Conservation (phyloP, 2,113 vertebrate genomes). For the Rhodinocichla rosea region DNA sequence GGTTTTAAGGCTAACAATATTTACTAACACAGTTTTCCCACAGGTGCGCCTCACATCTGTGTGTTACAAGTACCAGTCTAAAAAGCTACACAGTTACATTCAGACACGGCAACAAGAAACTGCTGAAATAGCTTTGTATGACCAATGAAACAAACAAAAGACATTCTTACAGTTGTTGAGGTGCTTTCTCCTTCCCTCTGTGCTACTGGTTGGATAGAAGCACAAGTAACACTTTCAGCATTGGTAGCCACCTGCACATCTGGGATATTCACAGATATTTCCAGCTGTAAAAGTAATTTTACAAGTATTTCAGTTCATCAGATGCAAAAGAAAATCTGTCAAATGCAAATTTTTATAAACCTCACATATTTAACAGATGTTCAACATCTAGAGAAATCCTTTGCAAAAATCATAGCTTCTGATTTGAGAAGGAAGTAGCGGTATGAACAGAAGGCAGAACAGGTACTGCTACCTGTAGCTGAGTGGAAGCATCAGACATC, state of each 20-base stretch:
- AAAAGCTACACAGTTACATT: background rate
- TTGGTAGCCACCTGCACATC: conserved; percentile 70
- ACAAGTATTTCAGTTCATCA: conserved; percentile 18
- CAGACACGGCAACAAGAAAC: background rate
- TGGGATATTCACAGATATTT: conserved; percentile 80
- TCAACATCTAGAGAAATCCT: background rate
- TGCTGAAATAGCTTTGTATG: background rate
- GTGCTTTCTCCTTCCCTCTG: conserved; percentile 66
- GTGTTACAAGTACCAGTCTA: background rate
- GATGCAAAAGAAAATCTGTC: background rate
- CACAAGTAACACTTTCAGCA: conserved; percentile 65
- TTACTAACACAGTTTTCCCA: background rate
- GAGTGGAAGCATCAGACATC: background rate
- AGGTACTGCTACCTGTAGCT: background rate
- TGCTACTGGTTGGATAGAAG: conserved; percentile 40
- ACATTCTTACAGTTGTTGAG: conserved; percentile 77
- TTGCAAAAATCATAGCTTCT: background rate
- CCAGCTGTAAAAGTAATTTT: conserved; percentile 79
- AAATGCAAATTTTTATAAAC: background rate
- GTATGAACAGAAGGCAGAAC: background rate
- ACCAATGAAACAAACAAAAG: background rate
- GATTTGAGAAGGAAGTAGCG: background rate
- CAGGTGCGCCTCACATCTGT: background rate
- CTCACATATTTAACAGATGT: background rate
- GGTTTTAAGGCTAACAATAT: background rate